phyloP scores from a whole-genome alignment of 1,140 invertebrate species.

The Orchesella cincta region DNA sequence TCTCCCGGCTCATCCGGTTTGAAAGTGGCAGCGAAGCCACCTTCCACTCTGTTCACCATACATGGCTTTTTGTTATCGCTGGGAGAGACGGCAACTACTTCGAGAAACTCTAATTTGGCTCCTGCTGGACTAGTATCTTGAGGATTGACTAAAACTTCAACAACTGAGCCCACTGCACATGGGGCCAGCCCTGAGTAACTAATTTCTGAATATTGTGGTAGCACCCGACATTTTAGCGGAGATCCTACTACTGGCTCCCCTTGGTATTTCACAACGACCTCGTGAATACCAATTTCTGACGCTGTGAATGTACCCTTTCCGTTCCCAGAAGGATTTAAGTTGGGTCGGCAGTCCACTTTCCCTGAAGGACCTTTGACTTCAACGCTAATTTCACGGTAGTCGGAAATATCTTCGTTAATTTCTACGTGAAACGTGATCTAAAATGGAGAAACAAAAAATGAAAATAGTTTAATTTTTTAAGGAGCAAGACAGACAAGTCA shows the following conservation, averaged over 20 bases:
- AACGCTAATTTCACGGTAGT: constrained; percentile 73
- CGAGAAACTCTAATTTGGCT: constrained; percentile 77
- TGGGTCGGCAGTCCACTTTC: constrained; percentile 63
- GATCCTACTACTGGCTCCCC: constrained; percentile 67
- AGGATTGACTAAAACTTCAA: constrained; percentile 91
- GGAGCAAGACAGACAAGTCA: too few species aligned
- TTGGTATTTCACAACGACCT: constrained; percentile 71
- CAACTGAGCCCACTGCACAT: constrained; percentile 87
- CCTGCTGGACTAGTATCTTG: constrained; percentile 52
- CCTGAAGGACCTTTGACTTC: constrained; percentile 80
- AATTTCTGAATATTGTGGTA: constrained; percentile 80
- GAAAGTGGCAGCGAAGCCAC: constrained; percentile 88
- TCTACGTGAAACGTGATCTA: constrained; percentile 81
- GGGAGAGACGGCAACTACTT: constrained; percentile 86
- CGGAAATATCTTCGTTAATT: constrained; percentile 74
- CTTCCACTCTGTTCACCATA: constrained; percentile 70
- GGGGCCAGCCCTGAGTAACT: constrained; percentile 77
- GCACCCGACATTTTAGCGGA: constrained; percentile 79
- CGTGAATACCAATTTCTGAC: constrained; percentile 88
- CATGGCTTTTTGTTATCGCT: constrained; percentile 75
- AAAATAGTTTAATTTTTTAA: neutral
- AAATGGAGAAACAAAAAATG: constrained; percentile 46
- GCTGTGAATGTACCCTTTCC: constrained; percentile 79
- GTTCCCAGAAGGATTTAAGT: constrained; percentile 66
- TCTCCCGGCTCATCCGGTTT: constrained; percentile 94